A percentile compares a stretch with the other conserved stretches of the same genome.
These are phyloP conservation scores for Amblyopsis rosae DNA, from an alignment of 2,113 vertebrate genomes.

Conservation along the genomic window DNA sequence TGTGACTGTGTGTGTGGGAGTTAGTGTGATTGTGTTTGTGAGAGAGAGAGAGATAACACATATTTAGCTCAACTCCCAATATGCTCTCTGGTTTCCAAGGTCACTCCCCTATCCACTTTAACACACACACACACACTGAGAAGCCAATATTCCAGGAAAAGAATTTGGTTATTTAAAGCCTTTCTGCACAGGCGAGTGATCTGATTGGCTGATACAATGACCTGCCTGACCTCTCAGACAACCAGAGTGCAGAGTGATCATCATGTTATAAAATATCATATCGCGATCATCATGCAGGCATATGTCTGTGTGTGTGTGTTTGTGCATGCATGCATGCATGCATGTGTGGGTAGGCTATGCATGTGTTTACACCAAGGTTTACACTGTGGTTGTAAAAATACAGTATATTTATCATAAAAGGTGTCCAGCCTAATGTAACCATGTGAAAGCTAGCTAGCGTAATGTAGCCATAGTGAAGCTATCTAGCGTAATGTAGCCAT, in stretches of 20 bases:
- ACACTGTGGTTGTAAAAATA: neutral
- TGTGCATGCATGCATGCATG: neutral
- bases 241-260: too few relatives aligned
- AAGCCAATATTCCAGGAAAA: too few relatives aligned
- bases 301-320: neutral
- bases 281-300: neutral
- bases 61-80: conserved; percentile 2
- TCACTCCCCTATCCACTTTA: neutral
- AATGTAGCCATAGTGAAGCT: too few relatives aligned
- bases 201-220: neutral
- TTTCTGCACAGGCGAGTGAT: neutral
- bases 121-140: neutral
- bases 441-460: too few relatives aligned
- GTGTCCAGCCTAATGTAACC: too few relatives aligned
- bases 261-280: neutral
- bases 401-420: too few relatives aligned
- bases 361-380: too few relatives aligned
- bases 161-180: too few relatives aligned
- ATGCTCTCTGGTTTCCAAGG: conserved; percentile 2
- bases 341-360: too few relatives aligned
- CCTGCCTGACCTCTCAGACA: neutral
- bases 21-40: neutral
- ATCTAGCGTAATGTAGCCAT: too few relatives aligned
- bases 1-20: too few relatives aligned
- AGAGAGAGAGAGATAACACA: conserved; percentile 1